A percentile compares a stretch with the other conserved stretches of the same genome.
Conservation (phyloP, 2,888 invertebrate genomes). For the Stenodema calcarata region DNA sequence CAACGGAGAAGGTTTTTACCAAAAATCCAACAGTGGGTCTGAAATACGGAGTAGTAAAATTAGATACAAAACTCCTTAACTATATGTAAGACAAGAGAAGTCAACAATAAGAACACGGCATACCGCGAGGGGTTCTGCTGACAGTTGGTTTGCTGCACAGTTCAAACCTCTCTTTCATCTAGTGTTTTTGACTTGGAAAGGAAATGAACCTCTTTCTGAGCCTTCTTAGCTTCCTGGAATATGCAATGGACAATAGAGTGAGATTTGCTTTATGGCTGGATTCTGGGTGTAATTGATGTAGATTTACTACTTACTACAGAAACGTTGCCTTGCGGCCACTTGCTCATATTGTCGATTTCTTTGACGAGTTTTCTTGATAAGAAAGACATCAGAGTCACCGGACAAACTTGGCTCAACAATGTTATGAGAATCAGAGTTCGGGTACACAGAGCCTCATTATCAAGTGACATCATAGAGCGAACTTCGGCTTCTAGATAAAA, state of each 20-base stretch:
- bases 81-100: background rate
- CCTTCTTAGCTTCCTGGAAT: conserved; percentile 35
- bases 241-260: too few relatives aligned
- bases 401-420: conserved; percentile 72
- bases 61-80: background rate
- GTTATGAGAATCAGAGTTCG: conserved; percentile 76
- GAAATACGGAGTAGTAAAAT: background rate
- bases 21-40: background rate
- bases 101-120: background rate
- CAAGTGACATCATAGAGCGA: conserved; percentile 60
- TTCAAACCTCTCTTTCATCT: background rate
- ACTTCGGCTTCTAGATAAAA: conserved; percentile 49
- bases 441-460: conserved; percentile 63
- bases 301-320: conserved; percentile 63
- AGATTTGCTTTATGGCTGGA: background rate
- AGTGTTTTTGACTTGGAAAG: conserved; percentile 15
- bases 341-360: conserved; percentile 68
- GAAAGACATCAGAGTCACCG: conserved; percentile 69
- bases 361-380: conserved; percentile 71
- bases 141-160: background rate
- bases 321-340: conserved; percentile 68
- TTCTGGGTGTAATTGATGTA: background rate
- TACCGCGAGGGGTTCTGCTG: background rate
- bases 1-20: too few relatives aligned
- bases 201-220: conserved; percentile 3